A percentile compares a stretch with the other conserved stretches of the same genome.
These are phyloP conservation scores for Ochropleura leucogaster DNA, from an alignment of 2,888 invertebrate genomes.

Conservation along the genomic window DNA sequence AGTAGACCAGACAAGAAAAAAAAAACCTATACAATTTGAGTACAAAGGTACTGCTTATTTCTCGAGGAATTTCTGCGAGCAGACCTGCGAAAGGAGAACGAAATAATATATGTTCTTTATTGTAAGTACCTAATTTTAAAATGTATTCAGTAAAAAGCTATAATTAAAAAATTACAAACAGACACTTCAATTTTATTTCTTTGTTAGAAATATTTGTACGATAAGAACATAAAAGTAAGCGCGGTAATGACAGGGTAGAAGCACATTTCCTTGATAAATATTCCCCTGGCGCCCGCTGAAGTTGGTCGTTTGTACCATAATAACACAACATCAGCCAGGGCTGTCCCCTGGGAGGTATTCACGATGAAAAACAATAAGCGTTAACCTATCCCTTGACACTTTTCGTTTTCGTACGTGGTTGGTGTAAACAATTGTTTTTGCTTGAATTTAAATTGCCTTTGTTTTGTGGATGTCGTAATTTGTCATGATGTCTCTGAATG, in stretches of 20 bases:
- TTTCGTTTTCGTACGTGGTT: conserved; percentile 52
- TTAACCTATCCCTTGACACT: conserved; percentile 63
- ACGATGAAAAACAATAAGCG: conserved; percentile 72
- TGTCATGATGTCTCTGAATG: conserved; percentile 19
- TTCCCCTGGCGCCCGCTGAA: conserved; percentile 57
- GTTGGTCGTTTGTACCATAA: conserved; percentile 60
- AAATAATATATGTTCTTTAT: no score
- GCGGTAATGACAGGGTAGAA: conserved; percentile 51
- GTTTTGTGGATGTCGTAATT: conserved; percentile 24
- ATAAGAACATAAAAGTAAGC: conserved; percentile 38
- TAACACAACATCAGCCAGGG: conserved; percentile 48
- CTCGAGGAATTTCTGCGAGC: no score
- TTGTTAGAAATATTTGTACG: background rate
- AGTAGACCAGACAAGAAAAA: no score
- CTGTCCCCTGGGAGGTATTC: conserved; percentile 60
- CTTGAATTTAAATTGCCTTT: conserved; percentile 48
- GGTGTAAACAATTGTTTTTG: conserved; percentile 49
- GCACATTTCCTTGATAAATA: conserved; percentile 63
- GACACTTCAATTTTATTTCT: no score
- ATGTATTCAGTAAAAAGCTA: no score
- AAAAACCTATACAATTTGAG: no score
- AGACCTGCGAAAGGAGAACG: no score
- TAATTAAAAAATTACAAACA: no score
- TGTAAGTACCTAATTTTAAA: no score
- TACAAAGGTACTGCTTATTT: no score